phyloP scores from a whole-genome alignment of 2,888 invertebrate species.

The Hipparchia sbordonii region DNA sequence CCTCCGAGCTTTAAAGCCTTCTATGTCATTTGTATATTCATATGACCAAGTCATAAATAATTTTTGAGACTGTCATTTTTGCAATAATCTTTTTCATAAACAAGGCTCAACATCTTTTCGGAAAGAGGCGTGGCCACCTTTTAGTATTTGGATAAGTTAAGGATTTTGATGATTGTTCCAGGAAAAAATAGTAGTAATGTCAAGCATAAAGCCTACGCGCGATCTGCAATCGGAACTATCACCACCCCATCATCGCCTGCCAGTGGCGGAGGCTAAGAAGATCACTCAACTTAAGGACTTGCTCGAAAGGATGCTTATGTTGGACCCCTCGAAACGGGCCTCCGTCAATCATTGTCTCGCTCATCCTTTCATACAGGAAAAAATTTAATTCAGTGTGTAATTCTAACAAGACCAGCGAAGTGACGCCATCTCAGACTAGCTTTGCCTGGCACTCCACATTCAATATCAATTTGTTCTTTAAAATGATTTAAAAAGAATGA shows the following conservation, averaged over 20 bases:
- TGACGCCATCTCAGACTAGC: too few species aligned
- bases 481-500: too few species aligned
- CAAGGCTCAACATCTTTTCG: too few species aligned
- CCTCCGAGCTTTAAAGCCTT: too few species aligned
- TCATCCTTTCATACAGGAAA: constrained; percentile 98
- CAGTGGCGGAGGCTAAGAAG: constrained; percentile 94
- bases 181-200: constrained; percentile 98
- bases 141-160: not conserved
- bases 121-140: too few species aligned
- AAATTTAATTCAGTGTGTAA: constrained; percentile 76
- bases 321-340: constrained; percentile 96
- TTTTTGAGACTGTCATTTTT: too few species aligned
- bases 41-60: too few species aligned
- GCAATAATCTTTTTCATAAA: too few species aligned
- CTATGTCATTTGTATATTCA: too few species aligned
- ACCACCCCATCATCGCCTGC: constrained; percentile 91
- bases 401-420: not conserved
- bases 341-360: constrained; percentile 97
- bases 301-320: constrained; percentile 94
- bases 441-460: too few species aligned
- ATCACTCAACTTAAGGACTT: constrained; percentile 96
- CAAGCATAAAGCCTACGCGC: constrained; percentile 92
- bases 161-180: constrained; percentile 69
- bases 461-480: too few species aligned
- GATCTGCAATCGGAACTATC: constrained; percentile 95